Evolutionary conservation across 2,888 invertebrate species (phyloP), one percentile per base, ranked within the genome.

Genomic region (Melikaiella ostensackeni): DNA sequence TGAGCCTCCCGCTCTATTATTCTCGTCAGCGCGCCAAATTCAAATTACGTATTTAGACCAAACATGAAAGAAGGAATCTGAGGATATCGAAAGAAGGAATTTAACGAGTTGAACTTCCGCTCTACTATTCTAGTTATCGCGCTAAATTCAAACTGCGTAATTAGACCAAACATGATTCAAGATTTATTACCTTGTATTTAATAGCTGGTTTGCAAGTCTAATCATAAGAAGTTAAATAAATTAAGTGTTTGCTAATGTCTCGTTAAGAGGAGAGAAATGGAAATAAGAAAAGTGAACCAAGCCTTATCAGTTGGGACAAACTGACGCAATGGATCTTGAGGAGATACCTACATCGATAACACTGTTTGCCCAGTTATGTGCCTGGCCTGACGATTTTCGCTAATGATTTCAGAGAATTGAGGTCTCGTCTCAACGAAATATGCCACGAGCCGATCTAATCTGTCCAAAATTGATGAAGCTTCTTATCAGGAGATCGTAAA

Each of bases 11-110:
- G n/a, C n/a, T n/a, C n/a, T n/a, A n/a, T n/a, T n/a, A n/a, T n/a
- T n/a, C n/a, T n/a, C n/a, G n/a, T n/a, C n/a, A n/a, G n/a, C n/a
- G n/a, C n/a, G n/a, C n/a, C n/a, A n/a, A n/a, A n/a, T n/a, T n/a
- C n/a, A n/a, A n/a, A n/a, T n/a, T n/a, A n/a, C n/a, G n/a, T n/a
- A n/a, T n/a, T n/a, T n/a, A n/a, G n/a, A n/a, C n/a, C n/a, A n/a
- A n/a, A n/a, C n/a, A n/a, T n/a, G n/a, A n/a, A n/a, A n/a, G n/a
- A n/a, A n/a, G n/a, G n/a, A n/a, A n/a, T n/a, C n/a, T n/a, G n/a
- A n/a, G n/a, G n/a, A n/a, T n/a, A n/a, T n/a, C 87, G 79, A 33
- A 6, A 33, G 7, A 33, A 33, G 33, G 7, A 33, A 33, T 33
- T 5, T 33, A 38, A 38, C 5, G 16, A 42, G 16, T 42, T 42